These are phyloP conservation scores for Caenorhabditis drosophilae DNA, from an alignment of 2,888 invertebrate species.

Conservation along the genomic window DNA sequence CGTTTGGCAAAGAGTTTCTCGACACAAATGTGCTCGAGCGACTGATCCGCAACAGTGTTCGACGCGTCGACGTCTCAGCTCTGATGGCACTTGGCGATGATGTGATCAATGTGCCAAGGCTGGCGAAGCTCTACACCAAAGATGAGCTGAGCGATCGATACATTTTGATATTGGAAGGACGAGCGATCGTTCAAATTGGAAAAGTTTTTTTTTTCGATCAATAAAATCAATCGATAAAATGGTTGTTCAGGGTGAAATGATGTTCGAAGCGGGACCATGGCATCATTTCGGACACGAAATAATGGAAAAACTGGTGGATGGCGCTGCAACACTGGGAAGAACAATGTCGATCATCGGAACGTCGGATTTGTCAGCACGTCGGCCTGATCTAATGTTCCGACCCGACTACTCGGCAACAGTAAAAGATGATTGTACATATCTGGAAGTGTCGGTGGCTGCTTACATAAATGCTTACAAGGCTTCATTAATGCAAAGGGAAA, in stretches of 20 bases:
- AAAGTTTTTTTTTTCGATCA: constrained; percentile 39
- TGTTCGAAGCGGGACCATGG: constrained; percentile 94
- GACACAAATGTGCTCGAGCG: constrained; percentile 53
- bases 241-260: constrained; percentile 74
- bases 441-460: constrained; percentile 51
- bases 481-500: constrained; percentile 53
- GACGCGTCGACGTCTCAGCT: constrained; percentile 59
- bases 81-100: constrained; percentile 53
- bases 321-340: constrained; percentile 45
- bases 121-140: constrained; percentile 69
- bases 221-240: no score
- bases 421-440: constrained; percentile 57
- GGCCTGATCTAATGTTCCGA: constrained; percentile 57
- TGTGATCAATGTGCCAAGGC: constrained; percentile 55
- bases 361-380: constrained; percentile 39
- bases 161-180: constrained; percentile 86
- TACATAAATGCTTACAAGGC: constrained; percentile 58
- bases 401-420: constrained; percentile 52
- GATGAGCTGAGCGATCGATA: constrained; percentile 79
- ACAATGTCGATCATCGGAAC: constrained; percentile 50
- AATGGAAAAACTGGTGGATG: constrained; percentile 42
- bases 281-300: constrained; percentile 82
- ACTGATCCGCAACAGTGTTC: constrained; percentile 46
- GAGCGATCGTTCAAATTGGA: constrained; percentile 84
- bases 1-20: constrained; percentile 47